phyloP scores from a whole-genome alignment of 2,797 vertebrate species.

The Chloroceryle amazona region DNA sequence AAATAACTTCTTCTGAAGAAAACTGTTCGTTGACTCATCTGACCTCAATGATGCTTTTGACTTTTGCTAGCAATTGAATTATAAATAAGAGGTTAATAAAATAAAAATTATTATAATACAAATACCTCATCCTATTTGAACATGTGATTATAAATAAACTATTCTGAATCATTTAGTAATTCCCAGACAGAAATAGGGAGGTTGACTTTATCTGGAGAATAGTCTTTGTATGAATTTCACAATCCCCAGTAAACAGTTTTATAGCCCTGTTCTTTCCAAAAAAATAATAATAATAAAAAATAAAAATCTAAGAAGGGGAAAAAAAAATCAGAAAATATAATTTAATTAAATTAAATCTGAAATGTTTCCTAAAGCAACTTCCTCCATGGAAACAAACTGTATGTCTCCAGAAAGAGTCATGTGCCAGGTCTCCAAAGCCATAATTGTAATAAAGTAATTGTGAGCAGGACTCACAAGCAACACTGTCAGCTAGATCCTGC shows the following conservation, averaged over 20 bases:
- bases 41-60: neutral
- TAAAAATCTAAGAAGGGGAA: neutral
- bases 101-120: neutral
- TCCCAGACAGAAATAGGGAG: neutral
- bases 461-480: neutral
- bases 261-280: neutral
- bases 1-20: constrained; percentile 84
- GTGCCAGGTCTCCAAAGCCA: neutral
- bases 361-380: neutral
- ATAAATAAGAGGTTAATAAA: constrained; percentile 32
- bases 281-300: neutral
- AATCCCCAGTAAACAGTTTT: neutral
- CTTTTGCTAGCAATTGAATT: constrained; percentile 63
- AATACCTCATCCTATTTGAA: neutral
- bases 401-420: neutral
- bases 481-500: neutral
- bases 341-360: neutral
- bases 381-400: neutral
- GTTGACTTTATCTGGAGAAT: neutral
- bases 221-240: neutral
- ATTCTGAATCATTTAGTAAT: neutral
- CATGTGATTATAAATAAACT: neutral
- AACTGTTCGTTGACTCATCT: constrained; percentile 45
- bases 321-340: neutral
- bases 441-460: neutral